A percentile compares a stretch with the other conserved stretches of the same genome.
phyloP scores from a whole-genome alignment of 2,888 invertebrate genomes.

The Drymonia ruficornis region DNA sequence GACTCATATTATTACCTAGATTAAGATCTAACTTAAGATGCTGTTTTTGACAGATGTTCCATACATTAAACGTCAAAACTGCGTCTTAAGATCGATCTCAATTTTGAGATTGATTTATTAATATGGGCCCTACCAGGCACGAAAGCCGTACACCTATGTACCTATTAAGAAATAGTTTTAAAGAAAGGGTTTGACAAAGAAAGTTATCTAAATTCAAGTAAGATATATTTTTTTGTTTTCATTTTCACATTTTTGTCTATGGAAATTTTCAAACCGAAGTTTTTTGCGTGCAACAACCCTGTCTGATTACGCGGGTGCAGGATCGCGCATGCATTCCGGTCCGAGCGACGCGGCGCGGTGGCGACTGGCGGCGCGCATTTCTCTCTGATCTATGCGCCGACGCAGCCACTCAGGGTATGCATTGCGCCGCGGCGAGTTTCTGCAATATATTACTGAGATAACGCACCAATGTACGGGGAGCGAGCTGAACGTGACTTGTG shows the following conservation, averaged over 20 bases:
- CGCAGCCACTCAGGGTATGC: constrained; percentile 38
- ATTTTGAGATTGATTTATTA: no score
- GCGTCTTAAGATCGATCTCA: no score
- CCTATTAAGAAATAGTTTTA: no score
- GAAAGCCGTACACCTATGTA: no score
- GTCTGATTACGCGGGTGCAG: constrained; percentile 7
- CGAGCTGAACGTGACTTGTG: constrained; percentile 29
- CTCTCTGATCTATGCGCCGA: constrained; percentile 43
- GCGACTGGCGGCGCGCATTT: constrained; percentile 29
- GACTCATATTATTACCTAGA: no score
- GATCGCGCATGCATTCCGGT: constrained; percentile 15
- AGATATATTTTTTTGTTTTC: no score
- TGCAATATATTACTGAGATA: constrained; percentile 40
- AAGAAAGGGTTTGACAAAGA: no score
- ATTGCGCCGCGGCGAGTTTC: constrained; percentile 20
- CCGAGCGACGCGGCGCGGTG: constrained; percentile 4
- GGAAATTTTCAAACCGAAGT: neutral
- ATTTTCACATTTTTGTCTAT: neutral
- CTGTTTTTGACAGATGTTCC: no score
- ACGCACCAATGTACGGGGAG: constrained; percentile 22
- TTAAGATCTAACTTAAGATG: no score
- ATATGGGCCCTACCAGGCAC: no score
- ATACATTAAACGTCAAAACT: no score
- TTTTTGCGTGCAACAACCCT: constrained; percentile 13
- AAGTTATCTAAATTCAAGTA: no score